These are phyloP conservation scores for Heliconius hermathena DNA, from an alignment of 1,140 invertebrate species.

Conservation along the genomic window DNA sequence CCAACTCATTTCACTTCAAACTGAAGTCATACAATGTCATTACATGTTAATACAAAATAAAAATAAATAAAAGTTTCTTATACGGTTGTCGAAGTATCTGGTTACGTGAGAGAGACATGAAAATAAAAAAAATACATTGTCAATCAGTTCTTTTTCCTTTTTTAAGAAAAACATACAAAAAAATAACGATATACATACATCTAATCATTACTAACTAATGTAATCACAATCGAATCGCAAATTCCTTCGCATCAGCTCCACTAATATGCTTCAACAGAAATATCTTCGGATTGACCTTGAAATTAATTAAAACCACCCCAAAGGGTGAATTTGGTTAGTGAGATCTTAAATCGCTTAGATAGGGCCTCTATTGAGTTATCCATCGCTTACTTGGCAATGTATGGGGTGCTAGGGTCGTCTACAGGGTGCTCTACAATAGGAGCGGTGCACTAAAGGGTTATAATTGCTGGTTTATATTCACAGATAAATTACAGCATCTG, in stretches of 20 bases:
- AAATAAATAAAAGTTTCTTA: too few species aligned
- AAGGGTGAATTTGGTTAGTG: constrained; percentile 51
- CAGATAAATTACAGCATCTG: constrained; percentile 33
- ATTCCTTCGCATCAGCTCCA: background rate
- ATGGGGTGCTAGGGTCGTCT: constrained; percentile 48
- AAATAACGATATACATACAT: too few species aligned
- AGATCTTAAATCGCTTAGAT: constrained; percentile 62
- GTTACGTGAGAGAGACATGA: too few species aligned
- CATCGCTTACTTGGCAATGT: constrained; percentile 58
- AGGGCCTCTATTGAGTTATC: constrained; percentile 61
- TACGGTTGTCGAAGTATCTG: too few species aligned
- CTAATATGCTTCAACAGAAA: constrained; percentile 34
- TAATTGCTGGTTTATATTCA: constrained; percentile 39
- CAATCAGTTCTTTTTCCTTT: too few species aligned
- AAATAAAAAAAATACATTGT: too few species aligned
- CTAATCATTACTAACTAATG: too few species aligned
- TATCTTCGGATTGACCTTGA: constrained; percentile 46
- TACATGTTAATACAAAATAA: too few species aligned
- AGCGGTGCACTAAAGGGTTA: constrained; percentile 46
- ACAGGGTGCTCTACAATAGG: constrained; percentile 19
- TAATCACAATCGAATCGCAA: too few species aligned
- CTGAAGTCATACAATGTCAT: too few species aligned
- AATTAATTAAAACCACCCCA: constrained; percentile 59
- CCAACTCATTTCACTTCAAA: too few species aligned
- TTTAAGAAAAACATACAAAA: too few species aligned